A percentile compares a stretch with the other conserved stretches of the same genome.
Conservation (phyloP, 2,797 vertebrate species). For the Chelon labrosus region DNA sequence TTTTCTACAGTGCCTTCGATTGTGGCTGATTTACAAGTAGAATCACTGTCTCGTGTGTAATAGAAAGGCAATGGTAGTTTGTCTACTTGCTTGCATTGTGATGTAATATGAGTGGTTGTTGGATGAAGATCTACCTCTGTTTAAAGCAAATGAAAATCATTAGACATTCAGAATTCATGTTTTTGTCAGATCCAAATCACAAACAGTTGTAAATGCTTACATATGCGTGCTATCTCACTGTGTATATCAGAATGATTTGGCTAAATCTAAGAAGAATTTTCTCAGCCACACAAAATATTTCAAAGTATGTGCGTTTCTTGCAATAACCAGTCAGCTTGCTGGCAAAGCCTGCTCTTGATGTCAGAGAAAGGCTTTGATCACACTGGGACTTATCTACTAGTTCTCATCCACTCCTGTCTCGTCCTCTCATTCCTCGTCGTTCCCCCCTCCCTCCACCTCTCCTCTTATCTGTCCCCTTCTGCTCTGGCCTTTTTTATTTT, state of each 20-base stretch:
- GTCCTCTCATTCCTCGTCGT: conserved; percentile 1
- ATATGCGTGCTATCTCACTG: not conserved
- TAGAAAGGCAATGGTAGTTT: conserved; percentile 5
- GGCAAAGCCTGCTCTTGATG: conserved; percentile 66
- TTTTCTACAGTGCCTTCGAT: no score
- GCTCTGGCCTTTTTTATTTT: conserved; percentile 3
- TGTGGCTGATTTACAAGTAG: no score
- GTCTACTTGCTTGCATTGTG: conserved; percentile 5
- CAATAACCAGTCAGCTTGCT: conserved; percentile 48
- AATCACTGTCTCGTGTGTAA: no score
- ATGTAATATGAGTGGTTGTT: conserved; percentile 8
- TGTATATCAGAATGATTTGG: conserved; percentile 15
- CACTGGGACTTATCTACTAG: conserved; percentile 58
- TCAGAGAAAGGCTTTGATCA: conserved; percentile 73
- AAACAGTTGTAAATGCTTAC: no score
- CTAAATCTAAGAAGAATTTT: conserved; percentile 42
- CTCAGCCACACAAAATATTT: conserved; percentile 50
- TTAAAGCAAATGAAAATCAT: conserved; percentile 11
- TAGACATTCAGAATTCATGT: not conserved
- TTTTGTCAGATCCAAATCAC: no score
- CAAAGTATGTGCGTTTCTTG: conserved; percentile 37
- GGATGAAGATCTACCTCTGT: conserved; percentile 25
- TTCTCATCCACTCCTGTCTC: conserved; percentile 61
- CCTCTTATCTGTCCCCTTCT: not conserved
- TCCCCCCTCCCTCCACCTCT: not conserved